A percentile compares a stretch with the other conserved stretches of the same genome.
phyloP scores from a whole-genome alignment of 2,888 invertebrate species.

The Apoda limacodes region DNA sequence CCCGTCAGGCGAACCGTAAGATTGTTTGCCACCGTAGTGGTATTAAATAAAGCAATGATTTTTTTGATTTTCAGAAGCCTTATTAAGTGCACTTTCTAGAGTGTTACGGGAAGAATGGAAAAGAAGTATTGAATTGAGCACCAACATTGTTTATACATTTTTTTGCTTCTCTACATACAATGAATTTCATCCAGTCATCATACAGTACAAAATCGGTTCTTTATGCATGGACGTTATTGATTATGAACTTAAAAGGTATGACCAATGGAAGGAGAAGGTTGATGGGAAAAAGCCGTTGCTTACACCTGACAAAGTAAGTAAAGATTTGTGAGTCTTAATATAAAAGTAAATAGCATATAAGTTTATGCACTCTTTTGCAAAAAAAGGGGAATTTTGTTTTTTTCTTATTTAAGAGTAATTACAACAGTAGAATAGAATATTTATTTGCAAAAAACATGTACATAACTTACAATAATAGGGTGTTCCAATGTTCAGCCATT shows the following conservation, averaged over 20 bases:
- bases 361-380: too few species aligned
- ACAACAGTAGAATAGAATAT: too few species aligned
- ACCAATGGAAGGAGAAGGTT: constrained; percentile 85
- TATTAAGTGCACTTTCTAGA: constrained; percentile 94
- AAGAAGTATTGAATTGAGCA: constrained; percentile 94
- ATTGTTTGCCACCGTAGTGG: too few species aligned
- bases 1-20: too few species aligned
- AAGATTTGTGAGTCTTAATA: too few species aligned
- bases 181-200: constrained; percentile 93
- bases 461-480: too few species aligned
- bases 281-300: constrained; percentile 57
- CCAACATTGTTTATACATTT: constrained; percentile 96
- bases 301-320: constrained; percentile 55
- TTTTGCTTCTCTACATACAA: constrained; percentile 97
- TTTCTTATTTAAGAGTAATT: too few species aligned
- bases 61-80: constrained; percentile 76
- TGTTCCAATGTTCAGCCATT: too few species aligned
- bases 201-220: constrained; percentile 97
- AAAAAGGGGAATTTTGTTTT: too few species aligned
- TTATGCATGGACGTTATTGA: constrained; percentile 97
- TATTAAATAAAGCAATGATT: too few species aligned
- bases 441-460: too few species aligned
- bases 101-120: constrained; percentile 98
- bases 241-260: constrained; percentile 92
- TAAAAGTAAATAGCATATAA: too few species aligned